Evolutionary conservation across 2,113 vertebrate genomes (phyloP), one percentile per base, ranked within the genome.

Genomic region (Motacilla tschutschensis): DNA sequence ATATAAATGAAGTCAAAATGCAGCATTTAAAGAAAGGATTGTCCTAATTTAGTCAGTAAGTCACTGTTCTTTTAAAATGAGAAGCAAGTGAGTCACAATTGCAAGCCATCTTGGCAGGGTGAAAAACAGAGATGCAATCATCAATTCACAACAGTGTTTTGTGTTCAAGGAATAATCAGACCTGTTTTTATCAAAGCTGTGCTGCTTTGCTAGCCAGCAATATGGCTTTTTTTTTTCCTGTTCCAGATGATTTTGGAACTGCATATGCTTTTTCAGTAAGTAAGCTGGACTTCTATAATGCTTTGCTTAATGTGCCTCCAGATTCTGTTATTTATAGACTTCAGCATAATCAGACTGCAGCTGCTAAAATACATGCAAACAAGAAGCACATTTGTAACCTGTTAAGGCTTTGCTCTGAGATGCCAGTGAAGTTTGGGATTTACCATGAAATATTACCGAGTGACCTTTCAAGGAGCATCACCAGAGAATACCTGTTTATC

Each of bases 291-390:
- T 89, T 94, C 53, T 74, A 38, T 83, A 92, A 93, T 91, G 81
- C 43, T 79, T 83, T 91, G 55, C 85, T 92, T 92, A 93, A 91
- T 96, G 90, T 92, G 47, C 79, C 74, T 94, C 64, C 83, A 92
- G 92, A 93, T 95, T 89, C 85, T 62, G 70, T 94, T 96, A 93
- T 96, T 96, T 96, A 96, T 96, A 95, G 94, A 93, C 80, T 94
- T 80, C 24, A 13, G 54, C 54, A 78, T 79, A 91, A 90, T 95
- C 75, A 70, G 79, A 62, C 59, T 93, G 87, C 90, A 95, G 87
- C 93, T 93, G 93, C 66, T 83, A 87, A 93, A 94, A 81, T 66
- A 78, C 43, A 77, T 35, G 90, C 73, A 88, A 95, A 90, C 87
- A 73, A 77, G 73, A 93, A 35, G 40, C 26, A 19, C 79, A 14